These are phyloP conservation scores for Aphelocoma californica DNA, from an alignment of 2,797 vertebrate genomes.

Conservation along the genomic window DNA sequence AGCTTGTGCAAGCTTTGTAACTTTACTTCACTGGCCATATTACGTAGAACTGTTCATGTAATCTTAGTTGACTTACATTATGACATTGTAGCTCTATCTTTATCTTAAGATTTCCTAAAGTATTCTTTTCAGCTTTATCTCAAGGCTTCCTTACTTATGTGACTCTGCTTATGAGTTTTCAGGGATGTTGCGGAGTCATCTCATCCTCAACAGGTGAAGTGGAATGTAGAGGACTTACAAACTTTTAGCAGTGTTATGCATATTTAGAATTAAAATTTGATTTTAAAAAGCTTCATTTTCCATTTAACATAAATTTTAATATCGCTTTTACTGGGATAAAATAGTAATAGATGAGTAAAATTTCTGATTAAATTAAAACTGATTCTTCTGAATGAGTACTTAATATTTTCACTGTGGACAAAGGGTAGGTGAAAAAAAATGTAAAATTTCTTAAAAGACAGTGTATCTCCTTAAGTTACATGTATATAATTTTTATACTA, in stretches of 20 bases:
- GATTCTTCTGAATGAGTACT: neutral
- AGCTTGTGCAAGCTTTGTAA: neutral
- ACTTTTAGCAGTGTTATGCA: neutral
- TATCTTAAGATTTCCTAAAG: neutral
- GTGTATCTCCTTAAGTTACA: neutral
- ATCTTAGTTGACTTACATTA: neutral
- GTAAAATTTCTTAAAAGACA: neutral
- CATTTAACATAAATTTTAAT: neutral
- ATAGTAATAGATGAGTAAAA: neutral
- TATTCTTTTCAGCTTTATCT: neutral
- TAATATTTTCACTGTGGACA: neutral
- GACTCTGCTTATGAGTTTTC: neutral
- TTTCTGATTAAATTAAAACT: neutral
- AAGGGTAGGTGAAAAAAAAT: neutral
- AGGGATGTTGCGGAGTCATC: neutral
- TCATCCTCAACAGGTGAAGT: neutral
- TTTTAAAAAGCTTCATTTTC: neutral
- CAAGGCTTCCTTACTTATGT: neutral
- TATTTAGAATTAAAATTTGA: neutral
- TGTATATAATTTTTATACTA: neutral
- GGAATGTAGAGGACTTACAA: neutral
- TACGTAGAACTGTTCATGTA: neutral
- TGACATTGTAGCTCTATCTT: neutral
- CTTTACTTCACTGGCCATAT: neutral
- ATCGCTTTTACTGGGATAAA: neutral